Base-by-base conservation (phyloP, 2,797 vertebrate species). In the Amphiprion clarkii region DNA sequence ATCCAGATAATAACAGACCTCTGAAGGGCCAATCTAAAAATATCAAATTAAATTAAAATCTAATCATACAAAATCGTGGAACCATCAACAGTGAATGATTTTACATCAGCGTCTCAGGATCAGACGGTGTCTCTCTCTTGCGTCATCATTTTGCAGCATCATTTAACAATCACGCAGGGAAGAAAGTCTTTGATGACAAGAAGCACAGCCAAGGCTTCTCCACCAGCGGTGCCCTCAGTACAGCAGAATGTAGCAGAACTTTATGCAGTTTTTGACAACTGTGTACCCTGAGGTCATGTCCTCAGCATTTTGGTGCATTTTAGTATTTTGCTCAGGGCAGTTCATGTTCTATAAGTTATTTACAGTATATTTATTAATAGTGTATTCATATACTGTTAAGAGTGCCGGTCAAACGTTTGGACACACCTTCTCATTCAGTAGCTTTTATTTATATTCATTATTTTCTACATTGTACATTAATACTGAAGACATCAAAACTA, bases 81-180 rank as follows among this genome's bases (percentile, higher is more conserved):
- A 62, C 66, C 52, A 63, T 69, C 61, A 56, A 3, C 19, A 1
- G 46, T 5, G 21, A 76, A 51, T 65, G 53, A 75, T 63, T 76
- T 77, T 14, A 5, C 44, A 51, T 62, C 70, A 17, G 27, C 1
- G 48, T 10, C 27, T 19, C 40, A 1, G 33, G 29, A 55, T 42
- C 16, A 7, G 6, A 21, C 8, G 16, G 46, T n/a, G 1, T 8
- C 49, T 51, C 49, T 13, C 19, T 58, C 13, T 31, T 6, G n/a
- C 21, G 21, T 49, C 19, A 9, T 17, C 23, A 25, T n/a, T 76
- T 12, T 72, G n/a, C 58, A 36, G 55, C 33, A 33, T 33, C 36
- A 10, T 59, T 29, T 17, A 48, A 19, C 40, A 40, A 5, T 21
- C 19, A 7, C 2, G 19, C 48, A n/a, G 42, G 14, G 16, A 17